Evolutionary conservation across 1,140 invertebrate genomes (phyloP), one percentile per base, ranked within the genome.

Genomic region (Chelonus insularis): DNA sequence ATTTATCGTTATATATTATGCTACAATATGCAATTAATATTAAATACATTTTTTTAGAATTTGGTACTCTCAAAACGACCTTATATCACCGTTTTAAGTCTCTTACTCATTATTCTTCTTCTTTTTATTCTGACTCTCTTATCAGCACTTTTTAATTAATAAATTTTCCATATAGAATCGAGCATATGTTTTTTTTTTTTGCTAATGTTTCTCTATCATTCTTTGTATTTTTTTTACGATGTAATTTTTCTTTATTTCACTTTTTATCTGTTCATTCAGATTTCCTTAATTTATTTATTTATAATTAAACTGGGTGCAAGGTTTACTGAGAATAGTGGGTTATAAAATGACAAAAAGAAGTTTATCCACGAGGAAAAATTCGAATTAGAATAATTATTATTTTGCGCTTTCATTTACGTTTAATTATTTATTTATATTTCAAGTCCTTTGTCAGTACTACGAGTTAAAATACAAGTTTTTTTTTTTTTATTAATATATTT

Each of bases 1-100:
- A 5, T 60, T 69, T 68, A 72, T 61, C 63, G 60, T 65, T 54
- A 58, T 54, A 58, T 50, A 70, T 64, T 66, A 68, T 69, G 66
- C 77, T 79, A 77, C 68, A 72, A 51, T 73, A 77, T 73, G 76
- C 73, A 68, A 48, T 73, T 71, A 71, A 70, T 72, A 73, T 75
- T 77, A 75, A 76, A 78, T 78, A 76, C 68, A 76, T 78, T 77
- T 62, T 62, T 63, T 79, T 79, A 79, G 77, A 79, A 79, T 79
- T 79, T 79, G 76, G 73, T 79, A 79, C 77, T 79, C 74, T 77
- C 70, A 69, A 75, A 73, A 73, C 65, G 70, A 66, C 68, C 68
- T 39, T 36, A 25, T 18, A 18, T 59, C 36, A 18, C 45, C 51
- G 14, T 34, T 50, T 34, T 39, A 39, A 39, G 37, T 14, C 11